Percentiles rank a stretch among this genome's conserved stretches.
Conservation (phyloP, 2,113 vertebrate genomes). For the Vidua macroura region DNA sequence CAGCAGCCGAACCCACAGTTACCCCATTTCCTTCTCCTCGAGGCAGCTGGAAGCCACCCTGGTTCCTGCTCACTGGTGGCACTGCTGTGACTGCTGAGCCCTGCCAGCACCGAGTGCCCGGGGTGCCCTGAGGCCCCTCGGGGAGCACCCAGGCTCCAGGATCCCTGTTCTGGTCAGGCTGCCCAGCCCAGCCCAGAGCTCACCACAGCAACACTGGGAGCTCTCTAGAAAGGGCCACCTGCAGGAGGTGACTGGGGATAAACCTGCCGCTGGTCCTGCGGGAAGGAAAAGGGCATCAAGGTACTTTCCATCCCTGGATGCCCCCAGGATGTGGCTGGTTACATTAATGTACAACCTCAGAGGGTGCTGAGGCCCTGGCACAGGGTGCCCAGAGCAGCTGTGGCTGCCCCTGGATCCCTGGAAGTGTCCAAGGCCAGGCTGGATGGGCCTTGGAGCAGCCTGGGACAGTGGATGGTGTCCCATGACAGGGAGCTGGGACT, state of each 20-base stretch:
- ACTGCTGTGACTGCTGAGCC: neutral
- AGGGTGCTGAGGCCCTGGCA: neutral
- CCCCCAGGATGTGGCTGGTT: neutral
- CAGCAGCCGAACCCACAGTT: neutral
- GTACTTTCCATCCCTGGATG: neutral
- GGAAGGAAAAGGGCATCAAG: neutral
- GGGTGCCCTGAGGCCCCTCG: neutral
- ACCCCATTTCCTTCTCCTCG: neutral
- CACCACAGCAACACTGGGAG: neutral
- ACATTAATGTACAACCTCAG: neutral
- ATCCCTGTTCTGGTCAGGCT: neutral
- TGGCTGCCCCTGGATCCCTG: neutral
- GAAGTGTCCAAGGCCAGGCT: neutral
- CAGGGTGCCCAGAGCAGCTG: neutral
- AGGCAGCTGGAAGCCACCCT: neutral
- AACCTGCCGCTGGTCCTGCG: neutral
- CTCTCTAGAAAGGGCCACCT: neutral
- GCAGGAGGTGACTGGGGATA: neutral
- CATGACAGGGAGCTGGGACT: neutral
- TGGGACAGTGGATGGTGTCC: neutral
- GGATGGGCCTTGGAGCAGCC: fast-evolving
- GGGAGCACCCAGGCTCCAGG: neutral
- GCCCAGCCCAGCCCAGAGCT: neutral
- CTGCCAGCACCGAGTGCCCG: neutral
- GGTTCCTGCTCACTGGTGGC: neutral